phyloP scores from a whole-genome alignment of 1,140 invertebrate genomes.

The Drosophila equinoxialis region DNA sequence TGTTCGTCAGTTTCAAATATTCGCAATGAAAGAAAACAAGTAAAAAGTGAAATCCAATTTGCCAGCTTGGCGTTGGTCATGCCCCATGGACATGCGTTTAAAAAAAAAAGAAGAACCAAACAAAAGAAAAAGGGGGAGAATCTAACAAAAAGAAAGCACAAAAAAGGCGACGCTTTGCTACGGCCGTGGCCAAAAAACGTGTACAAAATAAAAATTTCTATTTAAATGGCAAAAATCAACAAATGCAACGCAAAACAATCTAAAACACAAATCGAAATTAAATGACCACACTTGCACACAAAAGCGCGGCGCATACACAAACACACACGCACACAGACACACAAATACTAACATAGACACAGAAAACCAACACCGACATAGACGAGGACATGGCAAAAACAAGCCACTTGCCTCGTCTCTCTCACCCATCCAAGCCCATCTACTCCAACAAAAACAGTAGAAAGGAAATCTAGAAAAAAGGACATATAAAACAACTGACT shows the following conservation, averaged over 20 bases:
- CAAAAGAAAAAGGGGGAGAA: constrained; percentile 20
- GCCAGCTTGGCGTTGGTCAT: constrained; percentile 61
- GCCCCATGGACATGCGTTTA: constrained; percentile 72
- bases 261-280: constrained; percentile 83
- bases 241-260: constrained; percentile 81
- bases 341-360: constrained; percentile 21
- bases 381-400: constrained; percentile 71
- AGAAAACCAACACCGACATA: constrained; percentile 20
- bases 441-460: constrained; percentile 7
- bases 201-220: constrained; percentile 82
- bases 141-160: constrained; percentile 32
- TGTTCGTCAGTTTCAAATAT: constrained; percentile 73
- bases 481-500: constrained; percentile 60
- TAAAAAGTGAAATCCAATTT: constrained; percentile 78
- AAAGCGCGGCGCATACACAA: constrained; percentile 58
- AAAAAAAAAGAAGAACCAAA: constrained; percentile 32
- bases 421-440: constrained; percentile 10
- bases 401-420: constrained; percentile 61
- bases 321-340: constrained; percentile 21
- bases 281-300: constrained; percentile 82
- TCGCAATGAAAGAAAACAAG: constrained; percentile 20
- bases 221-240: constrained; percentile 82
- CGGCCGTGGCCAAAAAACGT: constrained; percentile 66
- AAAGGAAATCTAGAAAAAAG: constrained; percentile 26
- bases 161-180: constrained; percentile 42